phyloP scores from a whole-genome alignment of 1,140 invertebrate genomes.

The Galleria mellonella region DNA sequence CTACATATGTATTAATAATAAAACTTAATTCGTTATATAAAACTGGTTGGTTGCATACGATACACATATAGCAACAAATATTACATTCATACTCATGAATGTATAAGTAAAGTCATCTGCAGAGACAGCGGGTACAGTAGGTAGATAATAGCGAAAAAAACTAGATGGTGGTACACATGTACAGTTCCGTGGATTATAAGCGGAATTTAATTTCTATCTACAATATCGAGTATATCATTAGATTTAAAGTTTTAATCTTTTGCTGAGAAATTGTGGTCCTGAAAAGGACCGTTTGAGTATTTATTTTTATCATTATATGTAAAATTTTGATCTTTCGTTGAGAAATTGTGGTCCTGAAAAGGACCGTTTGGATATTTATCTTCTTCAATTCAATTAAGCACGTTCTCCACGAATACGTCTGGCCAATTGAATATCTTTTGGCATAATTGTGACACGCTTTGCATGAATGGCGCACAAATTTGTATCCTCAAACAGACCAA shows the following conservation, averaged over 20 bases:
- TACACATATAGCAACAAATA: neutral
- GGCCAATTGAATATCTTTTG: slow-evolving; percentile 92
- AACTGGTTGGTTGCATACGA: neutral
- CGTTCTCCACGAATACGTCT: slow-evolving; percentile 85
- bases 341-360: too few relatives aligned
- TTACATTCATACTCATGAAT: neutral
- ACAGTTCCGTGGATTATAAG: too few relatives aligned
- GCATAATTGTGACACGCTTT: slow-evolving; percentile 95
- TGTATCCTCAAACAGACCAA: too few relatives aligned
- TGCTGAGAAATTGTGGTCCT: slow-evolving; percentile 22
- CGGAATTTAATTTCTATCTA: neutral
- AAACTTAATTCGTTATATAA: neutral
- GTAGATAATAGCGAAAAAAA: too few relatives aligned
- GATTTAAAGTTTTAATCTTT: neutral
- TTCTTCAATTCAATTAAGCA: slow-evolving; percentile 67
- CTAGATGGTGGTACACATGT: too few relatives aligned
- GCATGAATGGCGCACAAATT: too few relatives aligned
- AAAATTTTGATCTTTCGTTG: slow-evolving; percentile 78
- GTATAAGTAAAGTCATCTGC: slow-evolving; percentile 1
- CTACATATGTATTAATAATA: neutral
- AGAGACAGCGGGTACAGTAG: too few relatives aligned
- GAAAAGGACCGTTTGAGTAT: slow-evolving; percentile 31
- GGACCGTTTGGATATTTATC: too few relatives aligned
- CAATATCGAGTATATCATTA: neutral
- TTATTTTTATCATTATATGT: slow-evolving; percentile 73